Percentiles rank a stretch among this genome's conserved stretches.
phyloP scores from a whole-genome alignment of 2,113 vertebrate genomes.

The Danionella cerebrum region DNA sequence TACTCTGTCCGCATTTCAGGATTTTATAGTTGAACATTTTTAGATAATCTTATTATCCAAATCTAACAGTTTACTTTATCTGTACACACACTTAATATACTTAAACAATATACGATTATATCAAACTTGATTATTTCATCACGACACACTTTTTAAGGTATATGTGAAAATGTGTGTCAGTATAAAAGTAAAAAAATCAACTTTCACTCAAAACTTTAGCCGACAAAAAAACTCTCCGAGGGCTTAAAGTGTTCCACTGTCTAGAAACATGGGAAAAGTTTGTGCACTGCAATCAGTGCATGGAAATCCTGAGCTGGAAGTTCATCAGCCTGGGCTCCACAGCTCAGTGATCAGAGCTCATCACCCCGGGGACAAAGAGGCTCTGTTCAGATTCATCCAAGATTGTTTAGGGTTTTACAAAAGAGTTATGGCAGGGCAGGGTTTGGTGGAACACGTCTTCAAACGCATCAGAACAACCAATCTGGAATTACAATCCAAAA shows the following conservation, averaged over 20 bases:
- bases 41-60: no score
- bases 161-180: no score
- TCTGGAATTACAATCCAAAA: not conserved
- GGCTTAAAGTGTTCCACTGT: slow-evolving; percentile 21
- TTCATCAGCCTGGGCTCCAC: slow-evolving; percentile 12
- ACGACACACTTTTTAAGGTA: no score
- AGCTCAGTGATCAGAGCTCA: slow-evolving; percentile 17
- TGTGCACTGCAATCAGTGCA: not conserved
- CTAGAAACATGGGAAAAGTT: slow-evolving; percentile 2
- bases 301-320: not conserved
- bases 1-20: no score
- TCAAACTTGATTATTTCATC: no score
- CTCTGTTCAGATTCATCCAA: slow-evolving; percentile 45
- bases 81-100: no score
- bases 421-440: not conserved
- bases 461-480: not conserved
- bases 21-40: no score
- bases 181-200: no score
- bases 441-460: not conserved
- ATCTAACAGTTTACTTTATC: no score
- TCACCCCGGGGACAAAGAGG: slow-evolving; percentile 48
- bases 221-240: slow-evolving; percentile 16
- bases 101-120: no score
- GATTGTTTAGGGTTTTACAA: not conserved
- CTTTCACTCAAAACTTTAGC: not conserved